Evolutionary conservation across 1,140 invertebrate genomes (phyloP), one percentile per base, ranked within the genome.

Genomic region (Caenorhabditis inopinata): DNA sequence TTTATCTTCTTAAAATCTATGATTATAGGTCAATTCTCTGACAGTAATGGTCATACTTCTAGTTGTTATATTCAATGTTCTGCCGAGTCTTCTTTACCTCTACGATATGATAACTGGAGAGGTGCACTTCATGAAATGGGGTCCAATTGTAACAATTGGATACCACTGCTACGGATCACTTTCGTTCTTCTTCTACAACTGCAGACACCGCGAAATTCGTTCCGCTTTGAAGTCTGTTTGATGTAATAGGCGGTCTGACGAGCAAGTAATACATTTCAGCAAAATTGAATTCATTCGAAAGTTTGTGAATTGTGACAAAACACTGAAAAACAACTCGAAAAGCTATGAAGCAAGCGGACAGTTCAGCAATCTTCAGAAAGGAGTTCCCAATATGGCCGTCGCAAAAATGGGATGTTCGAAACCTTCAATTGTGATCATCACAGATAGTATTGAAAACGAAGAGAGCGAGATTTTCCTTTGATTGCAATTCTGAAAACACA

Each of bases 51-150:
- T 80, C n/a, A 74, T 80, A 16, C 25, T 80, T 9, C 47, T 74
- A 21, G 79, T 80, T 21, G 25, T 80, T 2, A 51, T 80, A 6
- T 80, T 80, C 49, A 74, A 73, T 18, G 79, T 80, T 12, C 29
- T 80, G 7, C 79, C 79, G 9, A 74, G 47, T 53, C 73, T 46
- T 38, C 79, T 80, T 23, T 80, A 80, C 27, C 25, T 74, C 0
- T 75, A 80, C 29, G 79, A 80, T 21, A 74, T 80, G 68, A 62
- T 76, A 12, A 75, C 76, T 21, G 68, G 73, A 49, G 23, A 80
- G 62, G 79, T 80, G 16, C 46, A 58, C 14, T 78, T 78, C 76
- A 78, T 78, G 76, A 51, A 78, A 47, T 78, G 76, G 76, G 76
- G 76, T 7, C 76, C 76, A 68, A 78, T 78, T 46, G 21, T 78